These are phyloP conservation scores for Ditylenchus weischeri DNA, from an alignment of 2,888 invertebrate species.

Conservation along the genomic window DNA sequence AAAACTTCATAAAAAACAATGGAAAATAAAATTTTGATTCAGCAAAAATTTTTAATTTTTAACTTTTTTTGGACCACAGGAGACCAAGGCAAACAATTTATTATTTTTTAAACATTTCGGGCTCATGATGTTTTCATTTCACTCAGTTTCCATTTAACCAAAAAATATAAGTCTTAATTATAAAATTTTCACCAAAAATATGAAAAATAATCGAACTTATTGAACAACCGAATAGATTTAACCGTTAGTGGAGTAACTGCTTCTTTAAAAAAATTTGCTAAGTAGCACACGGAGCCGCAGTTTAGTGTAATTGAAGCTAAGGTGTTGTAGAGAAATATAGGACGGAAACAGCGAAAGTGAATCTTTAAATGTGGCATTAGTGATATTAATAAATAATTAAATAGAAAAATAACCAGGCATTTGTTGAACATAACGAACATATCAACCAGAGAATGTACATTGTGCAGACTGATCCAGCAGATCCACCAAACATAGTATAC, in stretches of 20 bases:
- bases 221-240: neutral
- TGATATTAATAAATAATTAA: neutral
- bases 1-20: no score
- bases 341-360: conserved; percentile 7
- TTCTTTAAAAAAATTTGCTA: conserved; percentile 8
- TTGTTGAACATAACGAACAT: conserved; percentile 15
- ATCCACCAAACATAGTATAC: conserved; percentile 23
- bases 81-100: no score
- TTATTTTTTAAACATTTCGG: no score
- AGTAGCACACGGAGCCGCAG: conserved; percentile 9
- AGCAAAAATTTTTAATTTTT: no score
- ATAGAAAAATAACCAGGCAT: conserved; percentile 10
- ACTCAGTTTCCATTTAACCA: no score
- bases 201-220: neutral
- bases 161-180: no score
- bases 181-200: neutral
- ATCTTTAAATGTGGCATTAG: conserved; percentile 10
- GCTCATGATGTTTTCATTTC: no score
- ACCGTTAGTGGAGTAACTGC: conserved; percentile 15
- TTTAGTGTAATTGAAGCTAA: conserved; percentile 1
- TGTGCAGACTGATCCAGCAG: conserved; percentile 27
- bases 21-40: no score
- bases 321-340: conserved; percentile 6
- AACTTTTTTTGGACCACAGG: no score
- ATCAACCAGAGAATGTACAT: conserved; percentile 22